phyloP scores from a whole-genome alignment of 2,888 invertebrate genomes.

The Nomada fabriciana region DNA sequence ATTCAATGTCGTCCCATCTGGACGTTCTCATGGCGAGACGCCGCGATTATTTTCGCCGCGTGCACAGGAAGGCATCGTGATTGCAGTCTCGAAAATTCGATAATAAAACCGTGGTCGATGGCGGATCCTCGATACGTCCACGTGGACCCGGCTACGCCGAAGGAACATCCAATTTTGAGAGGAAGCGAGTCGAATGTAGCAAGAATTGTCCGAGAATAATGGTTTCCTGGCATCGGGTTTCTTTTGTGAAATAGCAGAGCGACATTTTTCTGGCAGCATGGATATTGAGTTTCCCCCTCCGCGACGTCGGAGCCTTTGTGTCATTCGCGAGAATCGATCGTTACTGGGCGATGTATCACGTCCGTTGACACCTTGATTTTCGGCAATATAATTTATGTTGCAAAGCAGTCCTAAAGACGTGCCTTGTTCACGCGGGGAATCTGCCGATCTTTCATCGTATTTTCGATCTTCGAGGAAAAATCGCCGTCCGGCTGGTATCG shows the following conservation, averaged over 20 bases:
- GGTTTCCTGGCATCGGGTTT: conserved; percentile 65
- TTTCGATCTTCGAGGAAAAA: conserved; percentile 7
- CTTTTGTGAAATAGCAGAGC: conserved; percentile 67
- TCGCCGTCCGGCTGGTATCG: background rate
- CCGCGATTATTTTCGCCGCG: conserved; percentile 37
- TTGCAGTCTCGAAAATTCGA: conserved; percentile 55
- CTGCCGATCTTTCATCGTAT: background rate
- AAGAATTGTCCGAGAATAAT: conserved; percentile 68
- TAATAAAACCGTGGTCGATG: conserved; percentile 37
- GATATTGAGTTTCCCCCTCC: conserved; percentile 55
- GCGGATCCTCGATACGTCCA: conserved; percentile 48
- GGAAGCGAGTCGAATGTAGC: conserved; percentile 60
- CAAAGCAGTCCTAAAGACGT: conserved; percentile 10
- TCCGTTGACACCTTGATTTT: conserved; percentile 55
- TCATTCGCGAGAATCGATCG: conserved; percentile 54
- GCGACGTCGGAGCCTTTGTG: conserved; percentile 51
- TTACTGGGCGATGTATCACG: conserved; percentile 48
- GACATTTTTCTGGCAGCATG: conserved; percentile 68
- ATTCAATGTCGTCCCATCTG: conserved; percentile 11
- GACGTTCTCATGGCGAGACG: background rate
- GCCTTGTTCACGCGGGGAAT: background rate
- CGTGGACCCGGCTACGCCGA: conserved; percentile 7
- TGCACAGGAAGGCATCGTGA: conserved; percentile 47
- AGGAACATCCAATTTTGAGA: conserved; percentile 63
- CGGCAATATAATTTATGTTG: conserved; percentile 56